These are phyloP conservation scores for Raja brachyura DNA, from an alignment of 2,113 vertebrate genomes.

Conservation along the genomic window DNA sequence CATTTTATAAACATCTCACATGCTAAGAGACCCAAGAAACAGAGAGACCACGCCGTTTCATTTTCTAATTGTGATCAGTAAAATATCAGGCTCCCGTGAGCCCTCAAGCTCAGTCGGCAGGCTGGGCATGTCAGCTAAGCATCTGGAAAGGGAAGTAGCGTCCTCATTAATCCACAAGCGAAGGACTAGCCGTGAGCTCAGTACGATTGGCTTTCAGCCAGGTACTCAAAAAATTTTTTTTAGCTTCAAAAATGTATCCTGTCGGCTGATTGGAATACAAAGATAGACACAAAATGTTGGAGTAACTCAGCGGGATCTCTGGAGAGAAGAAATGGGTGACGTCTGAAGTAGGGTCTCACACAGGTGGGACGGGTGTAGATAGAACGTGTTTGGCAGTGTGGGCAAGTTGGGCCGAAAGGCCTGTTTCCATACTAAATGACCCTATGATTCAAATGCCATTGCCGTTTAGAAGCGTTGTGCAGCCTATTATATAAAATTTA, in stretches of 20 bases:
- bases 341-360: too few relatives aligned
- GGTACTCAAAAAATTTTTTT: too few relatives aligned
- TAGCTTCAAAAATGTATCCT: neutral
- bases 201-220: constrained; percentile 20
- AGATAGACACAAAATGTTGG: neutral
- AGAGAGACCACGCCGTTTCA: neutral
- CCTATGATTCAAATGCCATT: too few relatives aligned
- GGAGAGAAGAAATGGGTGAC: too few relatives aligned
- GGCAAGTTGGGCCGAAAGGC: too few relatives aligned
- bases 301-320: too few relatives aligned
- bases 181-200: neutral
- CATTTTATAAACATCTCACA: neutral
- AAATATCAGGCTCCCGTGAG: neutral
- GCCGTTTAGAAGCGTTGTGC: too few relatives aligned
- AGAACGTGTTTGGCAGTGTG: too few relatives aligned
- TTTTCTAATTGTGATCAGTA: neutral
- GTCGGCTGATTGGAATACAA: neutral
- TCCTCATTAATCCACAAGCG: neutral
- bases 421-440: too few relatives aligned
- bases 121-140: neutral
- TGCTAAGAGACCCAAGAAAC: neutral
- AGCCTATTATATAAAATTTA: too few relatives aligned
- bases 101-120: neutral
- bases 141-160: neutral
- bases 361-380: too few relatives aligned